A percentile compares a stretch with the other conserved stretches of the same genome.
These are phyloP conservation scores for Crotalus horridus DNA, from an alignment of 2,113 vertebrate genomes.

Conservation along the genomic window DNA sequence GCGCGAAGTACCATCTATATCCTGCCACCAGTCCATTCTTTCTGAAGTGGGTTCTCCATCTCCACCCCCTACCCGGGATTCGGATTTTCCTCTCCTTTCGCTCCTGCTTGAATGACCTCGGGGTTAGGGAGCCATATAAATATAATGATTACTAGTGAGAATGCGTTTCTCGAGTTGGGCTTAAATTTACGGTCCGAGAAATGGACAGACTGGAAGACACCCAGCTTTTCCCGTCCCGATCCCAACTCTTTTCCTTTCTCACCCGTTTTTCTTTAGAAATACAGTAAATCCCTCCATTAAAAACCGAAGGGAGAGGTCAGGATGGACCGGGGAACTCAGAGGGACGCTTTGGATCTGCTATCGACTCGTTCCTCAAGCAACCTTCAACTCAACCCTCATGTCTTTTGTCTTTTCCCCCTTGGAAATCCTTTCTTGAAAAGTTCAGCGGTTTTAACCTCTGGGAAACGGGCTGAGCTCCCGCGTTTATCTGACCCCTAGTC, in stretches of 20 bases:
- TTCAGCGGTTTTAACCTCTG: background rate
- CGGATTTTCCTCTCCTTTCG: background rate
- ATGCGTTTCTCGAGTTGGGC: background rate
- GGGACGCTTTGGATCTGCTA: background rate
- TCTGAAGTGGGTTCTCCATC: background rate
- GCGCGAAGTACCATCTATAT: background rate
- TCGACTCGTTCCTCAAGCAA: background rate
- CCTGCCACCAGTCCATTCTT: background rate
- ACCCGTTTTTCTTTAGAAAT: background rate
- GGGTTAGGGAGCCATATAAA: background rate
- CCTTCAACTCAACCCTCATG: background rate
- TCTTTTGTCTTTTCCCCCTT: background rate
- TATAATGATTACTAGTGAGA: rapidly evolving
- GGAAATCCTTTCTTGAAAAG: background rate
- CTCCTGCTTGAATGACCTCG: background rate
- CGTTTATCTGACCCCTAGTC: background rate
- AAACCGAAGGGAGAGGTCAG: background rate
- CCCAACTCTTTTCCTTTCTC: background rate
- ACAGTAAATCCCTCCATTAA: background rate
- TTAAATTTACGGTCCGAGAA: background rate
- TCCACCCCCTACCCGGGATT: background rate
- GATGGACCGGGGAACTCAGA: background rate
- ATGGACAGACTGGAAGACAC: background rate
- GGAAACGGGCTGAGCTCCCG: background rate
- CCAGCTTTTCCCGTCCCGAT: background rate